Conservation (phyloP, 1,140 invertebrate genomes). For the Zaprionus camerounensis region DNA sequence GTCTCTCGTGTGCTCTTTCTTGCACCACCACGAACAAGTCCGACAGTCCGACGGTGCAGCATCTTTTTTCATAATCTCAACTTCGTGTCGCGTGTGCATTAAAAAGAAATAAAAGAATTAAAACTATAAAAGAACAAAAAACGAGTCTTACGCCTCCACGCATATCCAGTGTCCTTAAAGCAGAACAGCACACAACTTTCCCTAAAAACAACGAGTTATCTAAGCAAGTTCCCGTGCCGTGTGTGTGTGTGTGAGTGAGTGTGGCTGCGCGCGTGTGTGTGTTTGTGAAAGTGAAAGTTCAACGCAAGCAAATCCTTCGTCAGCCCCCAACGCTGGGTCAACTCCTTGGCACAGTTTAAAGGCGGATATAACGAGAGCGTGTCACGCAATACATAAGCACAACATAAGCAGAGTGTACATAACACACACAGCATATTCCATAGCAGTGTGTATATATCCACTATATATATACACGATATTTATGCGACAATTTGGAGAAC, state of each 20-base stretch:
- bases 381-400: conserved; percentile 56
- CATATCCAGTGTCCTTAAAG: conserved; percentile 35
- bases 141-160: conserved; percentile 20
- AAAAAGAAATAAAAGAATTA: conserved; percentile 11
- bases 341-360: conserved; percentile 41
- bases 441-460: conserved; percentile 28
- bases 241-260: conserved; percentile 10
- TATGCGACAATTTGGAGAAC: conserved; percentile 68
- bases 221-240: conserved; percentile 34
- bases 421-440: conserved; percentile 28
- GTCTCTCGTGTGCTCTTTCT: conserved; percentile 20
- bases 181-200: conserved; percentile 19
- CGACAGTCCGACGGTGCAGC: conserved; percentile 8
- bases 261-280: conserved; percentile 27
- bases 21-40: background rate
- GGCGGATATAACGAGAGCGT: conserved; percentile 47
- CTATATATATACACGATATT: conserved; percentile 60
- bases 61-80: conserved; percentile 19
- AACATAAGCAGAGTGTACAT: conserved; percentile 15
- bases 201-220: conserved; percentile 55
- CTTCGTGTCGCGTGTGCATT: conserved; percentile 24
- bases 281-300: conserved; percentile 68
- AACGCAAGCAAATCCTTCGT: conserved; percentile 43
- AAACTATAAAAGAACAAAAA: background rate
- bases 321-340: conserved; percentile 52